These are phyloP conservation scores for Adrianichthys oophorus DNA, from an alignment of 2,797 vertebrate species.

Conservation along the genomic window DNA sequence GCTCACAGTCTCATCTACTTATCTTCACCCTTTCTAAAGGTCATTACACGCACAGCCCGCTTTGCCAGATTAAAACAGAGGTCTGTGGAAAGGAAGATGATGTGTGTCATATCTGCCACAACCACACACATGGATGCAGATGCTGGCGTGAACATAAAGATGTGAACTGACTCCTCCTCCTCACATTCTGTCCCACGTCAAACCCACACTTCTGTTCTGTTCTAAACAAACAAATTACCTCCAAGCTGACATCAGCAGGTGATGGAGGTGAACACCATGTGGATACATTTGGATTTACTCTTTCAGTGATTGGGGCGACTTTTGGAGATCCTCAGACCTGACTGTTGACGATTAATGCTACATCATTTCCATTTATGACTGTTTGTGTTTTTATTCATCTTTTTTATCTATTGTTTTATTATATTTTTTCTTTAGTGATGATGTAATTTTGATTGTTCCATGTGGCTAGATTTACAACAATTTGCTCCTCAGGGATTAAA, in stretches of 20 bases:
- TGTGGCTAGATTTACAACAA: background rate
- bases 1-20: slow-evolving; percentile 63
- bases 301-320: slow-evolving; percentile 4
- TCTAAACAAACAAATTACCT: background rate
- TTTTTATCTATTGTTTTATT: no score
- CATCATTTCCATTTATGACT: no score
- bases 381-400: no score
- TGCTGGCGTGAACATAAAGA: slow-evolving; percentile 4
- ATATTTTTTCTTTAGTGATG: background rate
- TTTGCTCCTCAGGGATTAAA: background rate
- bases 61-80: slow-evolving; percentile 63
- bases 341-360: no score
- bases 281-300: background rate
- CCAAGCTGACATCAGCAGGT: background rate
- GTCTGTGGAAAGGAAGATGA: slow-evolving; percentile 46
- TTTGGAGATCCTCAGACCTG: no score
- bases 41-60: slow-evolving; percentile 63
- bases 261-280: background rate
- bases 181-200: no score
- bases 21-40: slow-evolving; percentile 69
- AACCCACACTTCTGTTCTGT: background rate
- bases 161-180: no score
- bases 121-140: slow-evolving; percentile 15
- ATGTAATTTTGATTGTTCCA: background rate
- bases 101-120: slow-evolving; percentile 49